phyloP scores from a whole-genome alignment of 2,113 vertebrate genomes.

The Malurus melanocephalus region DNA sequence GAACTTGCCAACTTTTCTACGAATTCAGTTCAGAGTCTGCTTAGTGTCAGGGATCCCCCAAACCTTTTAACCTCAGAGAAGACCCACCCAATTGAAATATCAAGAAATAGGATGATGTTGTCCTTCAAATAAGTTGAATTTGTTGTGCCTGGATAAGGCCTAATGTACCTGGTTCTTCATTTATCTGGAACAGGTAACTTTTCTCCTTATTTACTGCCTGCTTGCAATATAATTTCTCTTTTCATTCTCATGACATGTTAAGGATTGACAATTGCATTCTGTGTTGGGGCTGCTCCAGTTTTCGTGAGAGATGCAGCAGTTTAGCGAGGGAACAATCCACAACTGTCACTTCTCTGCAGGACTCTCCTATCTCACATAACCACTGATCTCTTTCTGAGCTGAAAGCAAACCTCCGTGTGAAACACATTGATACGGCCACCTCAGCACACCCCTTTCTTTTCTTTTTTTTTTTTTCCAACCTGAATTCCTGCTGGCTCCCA shows the following conservation, averaged over 20 bases:
- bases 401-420: constrained; percentile 44
- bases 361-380: constrained; percentile 5
- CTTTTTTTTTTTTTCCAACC: not conserved
- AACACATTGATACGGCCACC: not conserved
- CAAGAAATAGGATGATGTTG: not conserved
- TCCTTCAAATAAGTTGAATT: not conserved
- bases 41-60: not conserved
- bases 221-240: not conserved
- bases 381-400: constrained; percentile 19
- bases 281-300: not conserved
- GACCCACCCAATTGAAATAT: not conserved
- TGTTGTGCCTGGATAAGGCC: not conserved
- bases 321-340: not conserved
- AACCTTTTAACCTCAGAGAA: not conserved
- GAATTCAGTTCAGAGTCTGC: not conserved
- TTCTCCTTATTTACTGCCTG: not conserved
- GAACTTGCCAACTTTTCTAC: not conserved
- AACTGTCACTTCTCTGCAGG: not conserved
- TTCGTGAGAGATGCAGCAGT: not conserved
- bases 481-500: constrained; percentile 2
- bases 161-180: not conserved
- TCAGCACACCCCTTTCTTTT: constrained; percentile 19
- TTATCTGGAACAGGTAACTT: not conserved
- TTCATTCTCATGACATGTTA: not conserved
- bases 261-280: not conserved